These are phyloP conservation scores for Sycophaga agraensis DNA, from an alignment of 1,140 invertebrate genomes.

Conservation along the genomic window DNA sequence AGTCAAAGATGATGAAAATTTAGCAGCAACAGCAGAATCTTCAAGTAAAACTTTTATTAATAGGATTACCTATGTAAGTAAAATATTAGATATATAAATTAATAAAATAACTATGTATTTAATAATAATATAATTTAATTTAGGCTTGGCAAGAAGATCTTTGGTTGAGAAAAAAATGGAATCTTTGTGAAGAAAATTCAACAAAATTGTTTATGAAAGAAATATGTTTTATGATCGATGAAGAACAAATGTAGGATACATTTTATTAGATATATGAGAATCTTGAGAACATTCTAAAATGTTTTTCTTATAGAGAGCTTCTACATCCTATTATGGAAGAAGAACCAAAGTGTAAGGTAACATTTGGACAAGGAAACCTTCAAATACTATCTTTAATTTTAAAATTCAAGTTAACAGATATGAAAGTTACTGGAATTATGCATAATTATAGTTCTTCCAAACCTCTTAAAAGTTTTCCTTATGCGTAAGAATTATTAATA, in stretches of 20 bases:
- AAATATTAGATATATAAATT: background rate
- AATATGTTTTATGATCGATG: constrained; percentile 26
- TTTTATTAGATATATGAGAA: constrained; percentile 21
- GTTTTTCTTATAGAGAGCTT: constrained; percentile 28
- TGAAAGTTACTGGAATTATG: constrained; percentile 23
- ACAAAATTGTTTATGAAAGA: constrained; percentile 26
- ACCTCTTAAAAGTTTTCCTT: constrained; percentile 19
- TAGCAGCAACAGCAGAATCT: background rate
- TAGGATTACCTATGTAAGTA: constrained; percentile 11
- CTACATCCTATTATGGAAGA: constrained; percentile 23
- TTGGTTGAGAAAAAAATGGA: constrained; percentile 23
- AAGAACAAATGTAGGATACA: constrained; percentile 24
- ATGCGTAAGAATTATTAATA: constrained; percentile 22
- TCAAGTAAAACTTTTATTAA: constrained; percentile 2
- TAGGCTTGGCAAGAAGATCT: constrained; percentile 23
- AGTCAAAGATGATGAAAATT: constrained; percentile 9
- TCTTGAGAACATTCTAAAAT: constrained; percentile 18
- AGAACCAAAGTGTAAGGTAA: constrained; percentile 25
- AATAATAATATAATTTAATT: background rate
- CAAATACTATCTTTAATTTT: constrained; percentile 26
- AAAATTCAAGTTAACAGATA: constrained; percentile 25
- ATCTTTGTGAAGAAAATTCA: constrained; percentile 4
- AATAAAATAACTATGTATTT: background rate
- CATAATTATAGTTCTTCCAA: constrained; percentile 28
- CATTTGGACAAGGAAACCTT: constrained; percentile 24